These are phyloP conservation scores for Anoplopoma fimbria DNA, from an alignment of 2,113 vertebrate species.

Conservation along the genomic window DNA sequence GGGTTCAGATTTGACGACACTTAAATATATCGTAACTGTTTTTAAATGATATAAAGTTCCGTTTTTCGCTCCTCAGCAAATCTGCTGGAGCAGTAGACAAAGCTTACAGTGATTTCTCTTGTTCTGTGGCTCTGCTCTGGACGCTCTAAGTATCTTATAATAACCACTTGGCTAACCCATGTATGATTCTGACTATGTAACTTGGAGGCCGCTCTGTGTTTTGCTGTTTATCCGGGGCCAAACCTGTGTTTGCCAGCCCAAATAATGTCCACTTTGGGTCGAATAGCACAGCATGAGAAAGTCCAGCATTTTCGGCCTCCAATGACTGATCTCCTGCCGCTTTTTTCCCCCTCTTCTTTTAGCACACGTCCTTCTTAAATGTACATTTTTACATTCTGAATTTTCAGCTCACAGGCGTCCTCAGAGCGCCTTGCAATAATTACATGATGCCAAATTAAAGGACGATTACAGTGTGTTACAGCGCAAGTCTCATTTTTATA, in stretches of 20 bases:
- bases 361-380: slow-evolving; percentile 2
- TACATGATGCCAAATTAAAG: slow-evolving; percentile 33
- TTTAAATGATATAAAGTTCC: slow-evolving; percentile 40
- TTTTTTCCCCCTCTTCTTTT: slow-evolving; percentile 3
- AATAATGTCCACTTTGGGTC: slow-evolving; percentile 69
- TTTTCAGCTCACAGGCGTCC: slow-evolving; percentile 19
- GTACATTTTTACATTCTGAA: slow-evolving; percentile 38
- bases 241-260: slow-evolving; percentile 54
- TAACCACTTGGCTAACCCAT: slow-evolving; percentile 66
- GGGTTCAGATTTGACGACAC: neutral
- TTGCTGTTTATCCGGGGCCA: slow-evolving; percentile 51
- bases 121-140: slow-evolving; percentile 17
- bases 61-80: slow-evolving; percentile 34
- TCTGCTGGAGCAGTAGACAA: slow-evolving; percentile 46
- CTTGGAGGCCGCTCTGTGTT: slow-evolving; percentile 64
- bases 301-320: slow-evolving; percentile 20
- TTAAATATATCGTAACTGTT: slow-evolving; percentile 23
- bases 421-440: slow-evolving; percentile 14
- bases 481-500: slow-evolving; percentile 24
- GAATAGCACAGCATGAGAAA: slow-evolving; percentile 65
- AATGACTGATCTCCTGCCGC: slow-evolving; percentile 37
- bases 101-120: slow-evolving; percentile 42
- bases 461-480: slow-evolving; percentile 29
- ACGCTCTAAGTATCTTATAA: slow-evolving; percentile 70
- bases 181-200: slow-evolving; percentile 73